These are phyloP conservation scores for Hemiscyllium ocellatum DNA, from an alignment of 2,113 vertebrate species.

Conservation along the genomic window DNA sequence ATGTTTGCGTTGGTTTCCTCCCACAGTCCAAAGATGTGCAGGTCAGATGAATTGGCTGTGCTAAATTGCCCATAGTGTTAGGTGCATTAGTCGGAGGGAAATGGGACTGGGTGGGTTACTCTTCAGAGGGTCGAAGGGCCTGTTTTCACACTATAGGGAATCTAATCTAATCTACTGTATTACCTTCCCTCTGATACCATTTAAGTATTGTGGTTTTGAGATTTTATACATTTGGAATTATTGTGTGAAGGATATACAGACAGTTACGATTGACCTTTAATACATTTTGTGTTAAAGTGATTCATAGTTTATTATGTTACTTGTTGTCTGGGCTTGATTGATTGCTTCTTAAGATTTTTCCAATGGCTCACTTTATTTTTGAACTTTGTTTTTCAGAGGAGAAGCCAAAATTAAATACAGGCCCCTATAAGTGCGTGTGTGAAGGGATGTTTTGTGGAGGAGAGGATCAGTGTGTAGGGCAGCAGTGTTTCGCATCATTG, in stretches of 20 bases:
- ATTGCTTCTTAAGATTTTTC: not conserved
- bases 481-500: slow-evolving; percentile 87
- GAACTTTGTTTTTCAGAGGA: slow-evolving; percentile 55
- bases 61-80: too few species aligned
- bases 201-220: not conserved
- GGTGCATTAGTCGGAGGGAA: too few species aligned
- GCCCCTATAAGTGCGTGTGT: slow-evolving; percentile 84
- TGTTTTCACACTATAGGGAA: too few species aligned
- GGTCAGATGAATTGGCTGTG: too few species aligned
- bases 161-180: too few species aligned
- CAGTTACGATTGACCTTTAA: not conserved
- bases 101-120: too few species aligned
- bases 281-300: not conserved
- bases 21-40: too few species aligned
- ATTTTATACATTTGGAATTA: not conserved
- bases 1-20: too few species aligned
- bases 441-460: slow-evolving; percentile 81
- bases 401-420: slow-evolving; percentile 58
- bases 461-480: slow-evolving; percentile 77
- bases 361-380: not conserved
- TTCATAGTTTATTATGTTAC: too few species aligned
- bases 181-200: too few species aligned
- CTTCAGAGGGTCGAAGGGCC: too few species aligned
- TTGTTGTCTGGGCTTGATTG: not conserved
- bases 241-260: too few species aligned